A percentile compares a stretch with the other conserved stretches of the same genome.
Conservation (phyloP, 2,888 invertebrate species). For the Pimpla rufipes region DNA sequence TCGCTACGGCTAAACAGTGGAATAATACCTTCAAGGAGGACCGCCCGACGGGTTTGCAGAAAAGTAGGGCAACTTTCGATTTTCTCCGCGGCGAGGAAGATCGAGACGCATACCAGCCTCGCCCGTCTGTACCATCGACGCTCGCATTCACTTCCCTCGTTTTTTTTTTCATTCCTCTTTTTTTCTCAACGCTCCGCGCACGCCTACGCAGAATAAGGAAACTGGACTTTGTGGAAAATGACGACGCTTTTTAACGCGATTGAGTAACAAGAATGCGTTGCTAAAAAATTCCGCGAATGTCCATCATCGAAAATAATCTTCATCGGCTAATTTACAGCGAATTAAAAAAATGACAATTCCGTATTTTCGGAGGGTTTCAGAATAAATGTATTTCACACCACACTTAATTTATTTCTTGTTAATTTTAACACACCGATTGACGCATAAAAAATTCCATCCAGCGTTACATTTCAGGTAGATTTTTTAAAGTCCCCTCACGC, state of each 20-base stretch:
- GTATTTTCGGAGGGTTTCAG: too few relatives aligned
- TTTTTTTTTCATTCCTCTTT: slow-evolving; percentile 17
- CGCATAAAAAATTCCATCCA: too few relatives aligned
- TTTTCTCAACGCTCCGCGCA: slow-evolving; percentile 28
- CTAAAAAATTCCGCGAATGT: too few relatives aligned
- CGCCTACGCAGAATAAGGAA: slow-evolving; percentile 37
- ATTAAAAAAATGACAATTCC: too few relatives aligned
- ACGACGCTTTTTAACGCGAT: slow-evolving; percentile 4
- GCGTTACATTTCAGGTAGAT: too few relatives aligned
- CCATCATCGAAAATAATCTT: too few relatives aligned
- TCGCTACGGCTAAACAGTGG: not conserved
- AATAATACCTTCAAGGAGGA: slow-evolving; percentile 32
- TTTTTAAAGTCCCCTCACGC: too few relatives aligned
- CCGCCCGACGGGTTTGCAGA: slow-evolving; percentile 48
- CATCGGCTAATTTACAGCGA: too few relatives aligned
- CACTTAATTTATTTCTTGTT: too few relatives aligned
- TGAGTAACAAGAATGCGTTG: slow-evolving; percentile 11
- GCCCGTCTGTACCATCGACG: slow-evolving; percentile 51
- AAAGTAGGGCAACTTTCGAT: slow-evolving; percentile 72
- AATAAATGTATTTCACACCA: too few relatives aligned
- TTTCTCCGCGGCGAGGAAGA: slow-evolving; percentile 66
- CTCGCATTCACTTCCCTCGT: slow-evolving; percentile 61
- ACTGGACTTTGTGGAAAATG: slow-evolving; percentile 6
- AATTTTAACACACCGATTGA: too few relatives aligned
- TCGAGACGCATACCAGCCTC: slow-evolving; percentile 53